These are phyloP conservation scores for Sanderia malayensis DNA, from an alignment of 30 jellyfish, hydroid and myxozoan species.

Conservation along the genomic window DNA sequence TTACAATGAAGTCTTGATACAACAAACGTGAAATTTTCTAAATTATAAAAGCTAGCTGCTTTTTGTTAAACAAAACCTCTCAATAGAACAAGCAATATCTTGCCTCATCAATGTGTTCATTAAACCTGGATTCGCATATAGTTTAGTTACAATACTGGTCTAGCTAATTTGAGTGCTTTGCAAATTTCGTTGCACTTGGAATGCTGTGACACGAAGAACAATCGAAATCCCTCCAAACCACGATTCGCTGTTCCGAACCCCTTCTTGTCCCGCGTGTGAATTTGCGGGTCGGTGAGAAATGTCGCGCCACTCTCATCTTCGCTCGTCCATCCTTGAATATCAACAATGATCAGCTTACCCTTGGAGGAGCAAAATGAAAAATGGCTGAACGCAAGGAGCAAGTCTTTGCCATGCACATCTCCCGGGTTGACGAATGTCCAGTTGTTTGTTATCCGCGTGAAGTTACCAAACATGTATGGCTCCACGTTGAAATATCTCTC, in stretches of 20 bases:
- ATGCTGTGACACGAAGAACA: slow-evolving; percentile 46
- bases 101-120: too few species aligned
- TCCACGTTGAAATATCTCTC: slow-evolving; percentile 57
- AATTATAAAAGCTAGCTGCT: too few species aligned
- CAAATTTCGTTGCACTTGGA: slow-evolving; percentile 39
- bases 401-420: slow-evolving; percentile 52
- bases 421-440: slow-evolving; percentile 17
- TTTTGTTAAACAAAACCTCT: too few species aligned
- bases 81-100: too few species aligned
- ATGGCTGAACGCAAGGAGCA: slow-evolving; percentile 62
- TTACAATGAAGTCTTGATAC: too few species aligned
- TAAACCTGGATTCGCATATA: too few species aligned
- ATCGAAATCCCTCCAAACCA: slow-evolving; percentile 36
- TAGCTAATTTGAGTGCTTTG: slow-evolving; percentile 9
- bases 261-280: slow-evolving; percentile 52
- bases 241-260: slow-evolving; percentile 60
- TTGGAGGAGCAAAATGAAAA: slow-evolving; percentile 35
- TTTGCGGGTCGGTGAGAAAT: slow-evolving; percentile 61
- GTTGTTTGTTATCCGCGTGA: slow-evolving; percentile 46
- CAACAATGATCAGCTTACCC: slow-evolving; percentile 49
- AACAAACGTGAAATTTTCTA: too few species aligned
- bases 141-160: too few species aligned
- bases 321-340: slow-evolving; percentile 68
- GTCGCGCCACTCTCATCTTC: slow-evolving; percentile 43
- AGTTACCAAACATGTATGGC: slow-evolving; percentile 60